phyloP scores from a whole-genome alignment of 2,888 invertebrate genomes.

The Matsumyia berberina region DNA sequence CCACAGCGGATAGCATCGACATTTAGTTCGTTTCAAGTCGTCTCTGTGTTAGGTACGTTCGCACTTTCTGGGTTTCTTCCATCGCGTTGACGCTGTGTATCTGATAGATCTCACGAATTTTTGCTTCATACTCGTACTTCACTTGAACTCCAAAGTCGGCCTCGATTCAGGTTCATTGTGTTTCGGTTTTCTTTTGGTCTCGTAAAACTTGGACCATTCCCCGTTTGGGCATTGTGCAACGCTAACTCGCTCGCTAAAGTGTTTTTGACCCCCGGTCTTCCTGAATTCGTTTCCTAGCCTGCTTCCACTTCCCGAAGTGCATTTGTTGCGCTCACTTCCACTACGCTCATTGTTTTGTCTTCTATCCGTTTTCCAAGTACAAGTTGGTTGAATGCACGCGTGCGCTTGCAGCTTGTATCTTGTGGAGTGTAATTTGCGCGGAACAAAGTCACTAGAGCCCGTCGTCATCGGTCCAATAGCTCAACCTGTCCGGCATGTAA shows the following conservation, averaged over 20 bases:
- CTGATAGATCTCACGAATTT: too few relatives aligned
- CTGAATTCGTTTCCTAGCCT: conserved; percentile 57
- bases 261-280: conserved; percentile 65
- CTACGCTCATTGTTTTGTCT: conserved; percentile 26
- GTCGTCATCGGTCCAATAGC: conserved; percentile 59
- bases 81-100: neutral
- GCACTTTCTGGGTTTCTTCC: neutral
- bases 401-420: conserved; percentile 35
- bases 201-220: neutral
- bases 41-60: conserved; percentile 38
- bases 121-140: conserved; percentile 3
- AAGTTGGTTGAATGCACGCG: conserved; percentile 46
- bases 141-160: conserved; percentile 47
- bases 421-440: conserved; percentile 61
- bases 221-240: neutral
- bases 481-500: conserved; percentile 34
- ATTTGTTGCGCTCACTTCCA: conserved; percentile 27
- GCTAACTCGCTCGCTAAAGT: conserved; percentile 25
- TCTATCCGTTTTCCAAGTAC: conserved; percentile 47
- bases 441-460: conserved; percentile 68
- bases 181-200: conserved; percentile 9
- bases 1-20: conserved; percentile 9
- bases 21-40: conserved; percentile 59
- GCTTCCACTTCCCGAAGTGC: conserved; percentile 72
- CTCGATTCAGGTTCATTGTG: conserved; percentile 53